phyloP scores from a whole-genome alignment of 1,140 invertebrate genomes.

The Calephelis nemesis region DNA sequence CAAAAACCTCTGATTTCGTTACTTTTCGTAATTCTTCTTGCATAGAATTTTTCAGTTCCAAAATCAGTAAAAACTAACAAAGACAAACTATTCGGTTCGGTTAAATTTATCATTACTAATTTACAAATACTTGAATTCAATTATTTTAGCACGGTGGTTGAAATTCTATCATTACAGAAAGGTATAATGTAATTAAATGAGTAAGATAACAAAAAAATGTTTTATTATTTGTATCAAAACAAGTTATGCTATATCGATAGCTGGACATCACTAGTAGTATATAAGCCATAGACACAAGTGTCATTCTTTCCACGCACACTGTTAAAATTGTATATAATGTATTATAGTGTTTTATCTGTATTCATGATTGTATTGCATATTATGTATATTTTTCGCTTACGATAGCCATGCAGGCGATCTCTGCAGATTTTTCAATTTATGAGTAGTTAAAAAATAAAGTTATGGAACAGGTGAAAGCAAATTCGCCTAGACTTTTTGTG shows the following conservation, averaged over 20 bases:
- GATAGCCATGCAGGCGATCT: constrained; percentile 80
- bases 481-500: constrained; percentile 79
- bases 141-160: no score
- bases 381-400: constrained; percentile 79
- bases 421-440: constrained; percentile 74
- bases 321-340: constrained; percentile 26
- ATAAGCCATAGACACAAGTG: constrained; percentile 22
- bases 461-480: constrained; percentile 81
- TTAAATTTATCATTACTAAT: no score
- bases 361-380: constrained; percentile 51
- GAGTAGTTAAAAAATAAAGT: constrained; percentile 68
- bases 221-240: no score
- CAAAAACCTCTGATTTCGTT: no score
- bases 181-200: no score
- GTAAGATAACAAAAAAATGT: no score
- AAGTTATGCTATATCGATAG: background rate
- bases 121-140: no score
- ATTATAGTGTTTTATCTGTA: constrained; percentile 41
- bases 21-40: no score
- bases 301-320: constrained; percentile 33
- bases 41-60: no score
- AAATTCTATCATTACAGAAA: no score
- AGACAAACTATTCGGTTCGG: no score
- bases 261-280: constrained; percentile 18
- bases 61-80: no score